phyloP scores from a whole-genome alignment of 23 tunicate genomes.

The Aplidium turbinatum region DNA sequence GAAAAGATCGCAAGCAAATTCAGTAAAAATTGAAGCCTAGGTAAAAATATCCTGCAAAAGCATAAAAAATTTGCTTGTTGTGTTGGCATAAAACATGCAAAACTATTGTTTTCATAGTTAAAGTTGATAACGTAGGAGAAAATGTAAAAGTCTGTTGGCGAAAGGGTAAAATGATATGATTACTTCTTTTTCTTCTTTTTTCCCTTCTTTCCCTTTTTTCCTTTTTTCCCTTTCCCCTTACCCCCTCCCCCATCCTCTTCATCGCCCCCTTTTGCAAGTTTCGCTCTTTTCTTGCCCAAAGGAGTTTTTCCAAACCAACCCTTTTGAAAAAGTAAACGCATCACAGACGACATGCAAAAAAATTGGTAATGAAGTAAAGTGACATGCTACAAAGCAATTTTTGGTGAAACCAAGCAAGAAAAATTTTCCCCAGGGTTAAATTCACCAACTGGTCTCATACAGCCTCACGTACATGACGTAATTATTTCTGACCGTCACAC shows the following conservation, averaged over 20 bases:
- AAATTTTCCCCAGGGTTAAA: too few relatives aligned
- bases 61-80: too few relatives aligned
- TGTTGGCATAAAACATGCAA: too few relatives aligned
- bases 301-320: constrained; percentile 92
- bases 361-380: background rate
- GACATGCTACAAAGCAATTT: too few relatives aligned
- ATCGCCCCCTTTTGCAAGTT: constrained; percentile 77
- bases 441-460: too few relatives aligned
- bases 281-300: constrained; percentile 70
- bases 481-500: too few relatives aligned
- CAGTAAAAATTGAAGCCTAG: too few relatives aligned
- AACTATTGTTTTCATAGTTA: too few relatives aligned
- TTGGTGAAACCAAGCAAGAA: too few relatives aligned
- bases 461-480: too few relatives aligned
- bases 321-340: constrained; percentile 33
- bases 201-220: constrained; percentile 72
- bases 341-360: background rate
- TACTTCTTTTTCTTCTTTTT: constrained; percentile 71
- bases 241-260: constrained; percentile 73
- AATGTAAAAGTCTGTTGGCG: background rate
- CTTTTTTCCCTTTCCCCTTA: constrained; percentile 60
- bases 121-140: background rate
- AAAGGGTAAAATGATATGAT: background rate
- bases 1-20: too few relatives aligned
- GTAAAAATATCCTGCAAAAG: too few relatives aligned